phyloP scores from a whole-genome alignment of 2,888 invertebrate genomes.

The Podabrus alpinus region DNA sequence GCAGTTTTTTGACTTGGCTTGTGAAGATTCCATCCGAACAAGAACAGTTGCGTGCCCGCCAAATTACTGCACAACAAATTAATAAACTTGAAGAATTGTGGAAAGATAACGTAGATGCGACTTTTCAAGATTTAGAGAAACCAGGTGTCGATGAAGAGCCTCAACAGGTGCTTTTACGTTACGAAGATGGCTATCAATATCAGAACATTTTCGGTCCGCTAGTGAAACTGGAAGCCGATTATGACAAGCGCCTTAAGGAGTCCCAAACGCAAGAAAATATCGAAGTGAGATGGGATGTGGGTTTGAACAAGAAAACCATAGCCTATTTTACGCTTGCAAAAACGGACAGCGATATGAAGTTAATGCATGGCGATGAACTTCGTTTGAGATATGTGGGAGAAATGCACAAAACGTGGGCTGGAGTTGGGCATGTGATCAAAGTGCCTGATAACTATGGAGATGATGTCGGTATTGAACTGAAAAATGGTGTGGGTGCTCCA shows the following conservation, averaged over 20 bases:
- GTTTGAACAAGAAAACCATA: conserved; percentile 96
- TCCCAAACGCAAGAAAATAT: conserved; percentile 98
- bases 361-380: conserved; percentile 99
- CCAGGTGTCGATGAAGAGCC: conserved; percentile 98
- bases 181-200: conserved; percentile 99
- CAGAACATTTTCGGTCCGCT: conserved; percentile 97
- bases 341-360: conserved; percentile 96
- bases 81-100: conserved; percentile 97
- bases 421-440: conserved; percentile 96
- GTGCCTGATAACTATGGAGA: conserved; percentile 96
- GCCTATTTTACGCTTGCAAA: conserved; percentile 97
- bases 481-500: conserved; percentile 89
- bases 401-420: conserved; percentile 93
- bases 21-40: conserved; percentile 97
- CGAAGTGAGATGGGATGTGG: conserved; percentile 98
- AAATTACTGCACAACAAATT: conserved; percentile 96
- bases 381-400: conserved; percentile 91
- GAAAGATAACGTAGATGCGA: conserved; percentile 98
- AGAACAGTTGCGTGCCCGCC: conserved; percentile 92
- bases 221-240: conserved; percentile 96
- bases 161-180: conserved; percentile 82
- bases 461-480: conserved; percentile 96
- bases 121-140: conserved; percentile 96
- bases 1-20: conserved; percentile 94
- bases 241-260: conserved; percentile 96